Conservation (phyloP, 2,113 vertebrate genomes). For the Cryptotis parvus region DNA sequence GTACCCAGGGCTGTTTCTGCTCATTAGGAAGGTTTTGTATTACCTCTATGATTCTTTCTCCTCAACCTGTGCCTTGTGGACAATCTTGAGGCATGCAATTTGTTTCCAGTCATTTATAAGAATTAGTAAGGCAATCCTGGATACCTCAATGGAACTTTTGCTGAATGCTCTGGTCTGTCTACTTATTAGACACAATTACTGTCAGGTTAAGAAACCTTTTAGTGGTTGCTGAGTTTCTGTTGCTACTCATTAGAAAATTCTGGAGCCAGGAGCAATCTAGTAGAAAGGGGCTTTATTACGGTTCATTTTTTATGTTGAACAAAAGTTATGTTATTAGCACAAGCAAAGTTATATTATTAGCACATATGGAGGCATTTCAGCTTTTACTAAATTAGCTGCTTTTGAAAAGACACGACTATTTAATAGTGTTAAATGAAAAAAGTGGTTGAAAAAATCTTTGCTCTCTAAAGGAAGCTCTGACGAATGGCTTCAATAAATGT, state of each 20-base stretch:
- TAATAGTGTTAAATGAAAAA: background rate
- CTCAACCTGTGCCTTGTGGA: background rate
- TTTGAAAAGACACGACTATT: constrained; percentile 53
- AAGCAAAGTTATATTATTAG: background rate
- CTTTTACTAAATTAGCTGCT: constrained; percentile 47
- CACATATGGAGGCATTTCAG: background rate
- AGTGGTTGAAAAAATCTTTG: constrained; percentile 23
- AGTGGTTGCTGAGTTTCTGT: constrained; percentile 10
- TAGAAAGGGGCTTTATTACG: constrained; percentile 23
- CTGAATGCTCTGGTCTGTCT: constrained; percentile 66
- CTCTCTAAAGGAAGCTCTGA: background rate
- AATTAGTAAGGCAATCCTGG: constrained; percentile 20
- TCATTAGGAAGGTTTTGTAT: background rate
- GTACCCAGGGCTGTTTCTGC: background rate
- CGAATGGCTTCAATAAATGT: background rate
- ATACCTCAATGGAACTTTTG: constrained; percentile 57
- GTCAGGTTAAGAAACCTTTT: constrained; percentile 64
- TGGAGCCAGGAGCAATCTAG: constrained; percentile 50
- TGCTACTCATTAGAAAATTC: constrained; percentile 72
- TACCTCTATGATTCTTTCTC: background rate
- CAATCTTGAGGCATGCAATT: background rate
- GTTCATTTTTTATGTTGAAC: constrained; percentile 54
- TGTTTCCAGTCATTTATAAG: constrained; percentile 40
- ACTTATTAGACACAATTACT: constrained; percentile 76
- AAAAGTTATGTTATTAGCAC: constrained; percentile 1